phyloP scores from a whole-genome alignment of 2,113 vertebrate species.

The Camelus dromedarius region DNA sequence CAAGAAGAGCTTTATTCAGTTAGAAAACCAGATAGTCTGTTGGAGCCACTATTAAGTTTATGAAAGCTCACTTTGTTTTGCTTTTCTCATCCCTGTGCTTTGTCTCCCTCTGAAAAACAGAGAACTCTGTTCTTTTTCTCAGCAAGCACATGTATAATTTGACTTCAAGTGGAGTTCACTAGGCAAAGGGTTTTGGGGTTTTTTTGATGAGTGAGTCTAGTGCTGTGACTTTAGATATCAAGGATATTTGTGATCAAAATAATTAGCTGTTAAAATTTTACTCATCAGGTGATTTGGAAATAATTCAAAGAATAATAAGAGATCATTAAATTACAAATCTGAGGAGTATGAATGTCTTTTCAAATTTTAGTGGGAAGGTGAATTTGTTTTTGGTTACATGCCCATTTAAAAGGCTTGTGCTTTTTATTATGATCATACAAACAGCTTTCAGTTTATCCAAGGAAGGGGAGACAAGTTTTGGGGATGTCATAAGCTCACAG shows the following conservation, averaged over 20 bases:
- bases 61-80: not conserved
- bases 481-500: not conserved
- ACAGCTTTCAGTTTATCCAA: not conserved
- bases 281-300: conserved; percentile 1
- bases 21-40: not conserved
- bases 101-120: not conserved
- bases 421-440: conserved; percentile 4
- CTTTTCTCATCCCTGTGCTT: not conserved
- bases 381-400: not conserved
- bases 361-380: conserved; percentile 24
- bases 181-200: not conserved
- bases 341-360: conserved; percentile 7
- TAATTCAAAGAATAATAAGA: not conserved
- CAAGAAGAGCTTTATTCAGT: not conserved
- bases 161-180: conserved; percentile 8
- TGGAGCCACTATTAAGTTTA: not conserved
- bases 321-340: conserved; percentile 35
- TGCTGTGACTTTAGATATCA: conserved; percentile 3
- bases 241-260: conserved; percentile 37
- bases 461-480: not conserved
- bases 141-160: not conserved
- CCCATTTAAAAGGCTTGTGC: not conserved
- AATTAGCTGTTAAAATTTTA: conserved; percentile 42
- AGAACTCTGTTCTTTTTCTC: not conserved
- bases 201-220: not conserved